A percentile compares a stretch with the other conserved stretches of the same genome.
Evolutionary conservation across 2,113 vertebrate genomes (phyloP).

Genomic region (human (Homo sapiens)): GRCh38 chr1:6797501-6798000

Average conservation of each 20-base stretch:
- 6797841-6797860: background rate
- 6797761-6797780: background rate
- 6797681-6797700: background rate
- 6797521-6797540: no score
- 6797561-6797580: no score
- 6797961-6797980: background rate
- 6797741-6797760: background rate
- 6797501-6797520: no score
- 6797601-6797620: no score
- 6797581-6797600: no score
- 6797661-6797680: no score
- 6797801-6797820: background rate
- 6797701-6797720: background rate
- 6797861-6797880: background rate
- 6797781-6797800: background rate
- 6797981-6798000: background rate
- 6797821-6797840: background rate
- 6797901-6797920: constrained; percentile 68
- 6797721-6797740: background rate
- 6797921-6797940: constrained; percentile 23
- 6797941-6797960: background rate
- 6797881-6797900: constrained; percentile 2
- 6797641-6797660: no score
- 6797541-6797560: no score
- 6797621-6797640: no score